These are phyloP conservation scores for Melinaea menophilus DNA, from an alignment of 2,888 invertebrate genomes.

Conservation along the genomic window DNA sequence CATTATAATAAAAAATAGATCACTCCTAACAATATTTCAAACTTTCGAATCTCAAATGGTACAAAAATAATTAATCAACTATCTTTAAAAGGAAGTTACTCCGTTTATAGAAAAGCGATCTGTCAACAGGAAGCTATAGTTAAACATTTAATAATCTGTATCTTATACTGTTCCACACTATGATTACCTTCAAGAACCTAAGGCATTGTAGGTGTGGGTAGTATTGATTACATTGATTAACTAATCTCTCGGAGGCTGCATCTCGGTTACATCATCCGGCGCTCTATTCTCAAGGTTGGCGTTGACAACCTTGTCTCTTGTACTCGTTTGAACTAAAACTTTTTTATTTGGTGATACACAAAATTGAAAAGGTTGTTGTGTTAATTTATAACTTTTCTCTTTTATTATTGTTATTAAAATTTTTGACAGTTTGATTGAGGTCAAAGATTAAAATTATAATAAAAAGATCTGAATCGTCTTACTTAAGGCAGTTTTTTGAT, in stretches of 20 bases:
- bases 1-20: too few relatives aligned
- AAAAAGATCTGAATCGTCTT: too few relatives aligned
- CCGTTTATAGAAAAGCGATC: too few relatives aligned
- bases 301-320: conserved; percentile 21
- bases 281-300: conserved; percentile 30
- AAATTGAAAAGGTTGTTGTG: not conserved
- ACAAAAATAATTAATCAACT: too few relatives aligned
- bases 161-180: conserved; percentile 8
- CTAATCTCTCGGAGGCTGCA: conserved; percentile 43
- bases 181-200: not conserved
- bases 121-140: too few relatives aligned
- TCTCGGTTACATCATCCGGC: conserved; percentile 48
- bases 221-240: conserved; percentile 42
- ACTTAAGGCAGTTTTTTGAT: too few relatives aligned
- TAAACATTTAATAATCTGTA: too few relatives aligned
- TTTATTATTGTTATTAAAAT: not conserved
- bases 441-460: too few relatives aligned
- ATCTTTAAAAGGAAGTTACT: too few relatives aligned
- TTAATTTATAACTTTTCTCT: not conserved
- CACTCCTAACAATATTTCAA: too few relatives aligned
- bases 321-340: conserved; percentile 2
- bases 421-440: too few relatives aligned
- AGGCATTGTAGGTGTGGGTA: not conserved
- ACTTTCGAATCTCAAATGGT: too few relatives aligned
- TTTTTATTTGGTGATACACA: conserved; percentile 5